Conservation (phyloP, 2,797 vertebrate genomes). For the Nyctalus aviator region DNA sequence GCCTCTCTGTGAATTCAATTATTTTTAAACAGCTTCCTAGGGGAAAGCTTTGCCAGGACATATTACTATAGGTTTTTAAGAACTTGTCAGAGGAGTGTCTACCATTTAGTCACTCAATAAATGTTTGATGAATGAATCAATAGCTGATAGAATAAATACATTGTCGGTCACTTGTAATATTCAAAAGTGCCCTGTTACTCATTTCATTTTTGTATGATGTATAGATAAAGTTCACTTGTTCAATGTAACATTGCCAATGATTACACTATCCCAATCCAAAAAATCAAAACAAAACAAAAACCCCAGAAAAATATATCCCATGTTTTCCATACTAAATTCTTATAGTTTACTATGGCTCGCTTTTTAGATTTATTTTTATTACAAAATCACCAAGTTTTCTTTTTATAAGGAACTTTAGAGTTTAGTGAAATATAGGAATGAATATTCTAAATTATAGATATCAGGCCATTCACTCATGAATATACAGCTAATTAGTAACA, state of each 20-base stretch:
- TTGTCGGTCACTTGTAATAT: background rate
- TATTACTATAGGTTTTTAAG: background rate
- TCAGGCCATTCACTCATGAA: background rate
- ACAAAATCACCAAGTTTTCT: slow-evolving; percentile 8
- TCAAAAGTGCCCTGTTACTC: background rate
- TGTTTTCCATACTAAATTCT: background rate
- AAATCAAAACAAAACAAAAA: background rate
- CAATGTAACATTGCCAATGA: background rate
- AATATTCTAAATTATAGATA: background rate
- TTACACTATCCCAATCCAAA: background rate
- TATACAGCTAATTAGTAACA: slow-evolving; percentile 17
- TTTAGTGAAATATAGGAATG: background rate
- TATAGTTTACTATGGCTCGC: background rate
- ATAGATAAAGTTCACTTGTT: background rate
- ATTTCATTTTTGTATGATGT: background rate
- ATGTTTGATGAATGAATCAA: slow-evolving; percentile 25
- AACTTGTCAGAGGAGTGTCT: background rate
- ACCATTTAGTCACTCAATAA: background rate
- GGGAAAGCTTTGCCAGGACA: slow-evolving; percentile 42
- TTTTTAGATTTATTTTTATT: slow-evolving; percentile 32
- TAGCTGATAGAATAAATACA: background rate
- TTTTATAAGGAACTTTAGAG: background rate
- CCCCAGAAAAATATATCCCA: background rate
- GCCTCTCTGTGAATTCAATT: slow-evolving; percentile 45
- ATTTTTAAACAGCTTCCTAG: slow-evolving; percentile 41